A percentile compares a stretch with the other conserved stretches of the same genome.
Conservation (phyloP, 2,113 vertebrate species). For the Pycnonotus jocosus region DNA sequence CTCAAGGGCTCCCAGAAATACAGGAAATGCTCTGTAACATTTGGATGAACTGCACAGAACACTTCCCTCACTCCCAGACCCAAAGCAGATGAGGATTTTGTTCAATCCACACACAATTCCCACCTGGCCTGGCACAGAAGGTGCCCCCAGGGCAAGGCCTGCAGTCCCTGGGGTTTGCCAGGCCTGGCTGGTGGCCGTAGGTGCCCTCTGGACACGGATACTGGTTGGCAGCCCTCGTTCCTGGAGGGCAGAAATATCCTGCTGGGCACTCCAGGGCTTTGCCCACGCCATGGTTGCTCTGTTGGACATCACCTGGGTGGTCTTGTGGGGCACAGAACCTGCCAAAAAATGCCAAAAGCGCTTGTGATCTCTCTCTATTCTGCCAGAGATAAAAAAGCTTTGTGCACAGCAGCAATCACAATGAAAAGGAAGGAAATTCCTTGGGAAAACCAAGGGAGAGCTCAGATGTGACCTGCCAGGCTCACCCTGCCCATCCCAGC, state of each 20-base stretch:
- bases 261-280: conserved; percentile 72
- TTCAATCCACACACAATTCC: not conserved
- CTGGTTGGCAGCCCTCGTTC: conserved; percentile 59
- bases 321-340: conserved; percentile 64
- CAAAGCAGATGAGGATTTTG: not conserved
- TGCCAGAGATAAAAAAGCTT: not conserved
- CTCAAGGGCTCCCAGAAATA: not conserved
- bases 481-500: not conserved
- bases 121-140: conserved; percentile 85
- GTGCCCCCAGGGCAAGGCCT: conserved; percentile 80
- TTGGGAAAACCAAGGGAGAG: not conserved
- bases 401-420: not conserved
- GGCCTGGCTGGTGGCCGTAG: conserved; percentile 67
- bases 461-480: not conserved
- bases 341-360: not conserved
- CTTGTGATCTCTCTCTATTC: not conserved
- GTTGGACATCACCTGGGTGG: not conserved
- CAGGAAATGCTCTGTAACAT: not conserved
- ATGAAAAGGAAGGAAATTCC: not conserved
- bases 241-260: conserved; percentile 82
- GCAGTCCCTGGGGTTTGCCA: conserved; percentile 69
- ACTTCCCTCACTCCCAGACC: not conserved
- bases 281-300: not conserved
- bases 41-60: not conserved
- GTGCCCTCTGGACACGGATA: conserved; percentile 67